phyloP scores from a whole-genome alignment of 2,113 vertebrate species.

The Psettodes erumei region DNA sequence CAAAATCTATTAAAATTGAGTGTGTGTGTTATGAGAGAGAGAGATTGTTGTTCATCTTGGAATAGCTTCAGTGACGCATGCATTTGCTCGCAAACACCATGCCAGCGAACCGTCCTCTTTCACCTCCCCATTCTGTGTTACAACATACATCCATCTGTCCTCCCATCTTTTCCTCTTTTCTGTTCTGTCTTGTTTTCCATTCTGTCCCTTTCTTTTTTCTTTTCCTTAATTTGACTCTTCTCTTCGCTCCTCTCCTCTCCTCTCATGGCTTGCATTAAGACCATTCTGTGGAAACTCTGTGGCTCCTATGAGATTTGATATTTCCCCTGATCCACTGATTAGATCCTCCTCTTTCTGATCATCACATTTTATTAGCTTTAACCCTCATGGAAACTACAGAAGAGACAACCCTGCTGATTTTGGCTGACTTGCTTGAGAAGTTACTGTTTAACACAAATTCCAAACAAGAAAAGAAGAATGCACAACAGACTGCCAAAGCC shows the following conservation, averaged over 20 bases:
- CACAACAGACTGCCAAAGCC: conserved; percentile 43
- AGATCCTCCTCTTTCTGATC: conserved; percentile 27
- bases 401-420: neutral
- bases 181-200: neutral
- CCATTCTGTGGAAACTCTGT: conserved; percentile 40
- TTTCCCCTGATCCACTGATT: conserved; percentile 12
- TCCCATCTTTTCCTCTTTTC: conserved; percentile 25
- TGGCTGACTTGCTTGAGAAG: conserved; percentile 4
- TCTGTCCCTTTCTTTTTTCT: neutral
- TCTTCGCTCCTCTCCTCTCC: neutral
- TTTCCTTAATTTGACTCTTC: too few species aligned
- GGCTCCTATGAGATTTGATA: neutral
- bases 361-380: neutral
- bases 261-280: neutral
- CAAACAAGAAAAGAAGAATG: conserved; percentile 27
- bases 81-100: conserved; percentile 66
- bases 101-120: conserved; percentile 68
- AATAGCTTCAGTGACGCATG: conserved; percentile 81
- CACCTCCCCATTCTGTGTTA: conserved; percentile 73
- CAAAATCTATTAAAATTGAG: conserved; percentile 52
- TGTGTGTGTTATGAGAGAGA: conserved; percentile 25
- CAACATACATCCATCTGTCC: conserved; percentile 77
- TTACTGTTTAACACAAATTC: neutral
- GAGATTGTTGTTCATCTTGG: conserved; percentile 68
- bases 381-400: neutral